Base-by-base conservation (phyloP, 2,888 invertebrate species). In the Epiperipatus broadwayi region DNA sequence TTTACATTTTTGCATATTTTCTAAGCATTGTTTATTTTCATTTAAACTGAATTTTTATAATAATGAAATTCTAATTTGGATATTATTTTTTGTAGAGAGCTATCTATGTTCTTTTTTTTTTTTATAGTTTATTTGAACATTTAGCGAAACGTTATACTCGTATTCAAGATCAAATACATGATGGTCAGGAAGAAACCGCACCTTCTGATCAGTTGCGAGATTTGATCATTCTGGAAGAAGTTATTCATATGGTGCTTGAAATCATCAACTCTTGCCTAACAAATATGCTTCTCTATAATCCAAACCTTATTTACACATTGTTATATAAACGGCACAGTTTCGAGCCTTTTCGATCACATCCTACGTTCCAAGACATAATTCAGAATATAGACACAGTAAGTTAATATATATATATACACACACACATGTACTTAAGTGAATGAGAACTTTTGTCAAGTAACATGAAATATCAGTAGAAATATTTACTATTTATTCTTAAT, bases 211-310 rank as follows among this genome's bases (percentile, higher is more conserved):
- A 78, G 74, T 72, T 83, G 58, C 83, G 85, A 53, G 87, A 91
- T 61, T 68, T 91, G 47, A 74, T 73, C 29, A 89, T 91, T 0
- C 64, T 95, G 21, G 95, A 95, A 60, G 95, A 95, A 60, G 91
- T 95, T 0, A 67, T 97, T 21, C 68, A 93, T 21, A 95, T 95
- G 81, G 73, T 97, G 12, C 61, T 97, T 44, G 97, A 97, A 65
- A 93, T 97, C 43, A 70, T 97, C 46, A 97, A 97, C 67, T 91
- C 91, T 21, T 81, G 83, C 54, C 68, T 99, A 37, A 75, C 80
- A 1, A 75, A 80, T 55, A 85, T 85, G 52, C 66, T 97, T 46
- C 64, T 75, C 47, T 72, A 84, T 65, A 80, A 83, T 69, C 70
- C 85, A 4, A 79, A 97, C 65, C 69, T 97, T 46, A 76, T 99